These are phyloP conservation scores for Yponomeuta evonymella DNA, from an alignment of 2,888 invertebrate genomes.

Conservation along the genomic window DNA sequence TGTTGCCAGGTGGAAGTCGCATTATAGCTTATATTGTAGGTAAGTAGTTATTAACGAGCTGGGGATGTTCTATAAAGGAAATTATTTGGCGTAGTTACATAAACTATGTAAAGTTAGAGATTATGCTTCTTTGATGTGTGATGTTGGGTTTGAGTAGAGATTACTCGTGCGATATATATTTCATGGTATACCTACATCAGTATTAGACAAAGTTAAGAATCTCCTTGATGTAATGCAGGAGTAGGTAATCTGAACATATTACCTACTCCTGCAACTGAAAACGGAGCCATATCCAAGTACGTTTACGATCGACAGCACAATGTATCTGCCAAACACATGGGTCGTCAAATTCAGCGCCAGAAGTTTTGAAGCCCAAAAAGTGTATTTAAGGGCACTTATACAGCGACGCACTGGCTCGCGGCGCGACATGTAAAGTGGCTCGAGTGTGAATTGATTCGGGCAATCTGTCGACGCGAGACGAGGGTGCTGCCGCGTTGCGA, in stretches of 20 bases:
- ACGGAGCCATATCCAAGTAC: neutral
- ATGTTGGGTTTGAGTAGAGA: neutral
- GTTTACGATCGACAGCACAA: neutral
- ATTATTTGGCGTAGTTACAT: neutral
- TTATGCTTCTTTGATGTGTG: neutral
- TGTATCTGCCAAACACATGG: neutral
- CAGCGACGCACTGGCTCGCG: neutral
- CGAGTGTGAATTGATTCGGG: constrained; percentile 1
- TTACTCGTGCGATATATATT: neutral
- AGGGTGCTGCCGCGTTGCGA: constrained; percentile 20
- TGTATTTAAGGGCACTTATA: neutral
- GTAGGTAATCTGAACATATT: no score
- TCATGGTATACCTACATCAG: neutral
- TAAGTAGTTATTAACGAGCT: no score
- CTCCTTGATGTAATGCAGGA: no score
- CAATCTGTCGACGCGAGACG: constrained; percentile 6
- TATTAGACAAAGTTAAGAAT: neutral
- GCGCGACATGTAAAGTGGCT: neutral
- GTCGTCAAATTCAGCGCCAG: neutral
- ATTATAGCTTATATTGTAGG: no score
- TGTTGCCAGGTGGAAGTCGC: neutral
- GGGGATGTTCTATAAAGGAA: neutral
- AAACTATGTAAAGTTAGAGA: neutral
- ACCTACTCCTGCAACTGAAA: neutral
- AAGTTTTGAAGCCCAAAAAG: neutral